phyloP scores from a whole-genome alignment of 2,113 vertebrate species.

The Hoplias malabaricus region DNA sequence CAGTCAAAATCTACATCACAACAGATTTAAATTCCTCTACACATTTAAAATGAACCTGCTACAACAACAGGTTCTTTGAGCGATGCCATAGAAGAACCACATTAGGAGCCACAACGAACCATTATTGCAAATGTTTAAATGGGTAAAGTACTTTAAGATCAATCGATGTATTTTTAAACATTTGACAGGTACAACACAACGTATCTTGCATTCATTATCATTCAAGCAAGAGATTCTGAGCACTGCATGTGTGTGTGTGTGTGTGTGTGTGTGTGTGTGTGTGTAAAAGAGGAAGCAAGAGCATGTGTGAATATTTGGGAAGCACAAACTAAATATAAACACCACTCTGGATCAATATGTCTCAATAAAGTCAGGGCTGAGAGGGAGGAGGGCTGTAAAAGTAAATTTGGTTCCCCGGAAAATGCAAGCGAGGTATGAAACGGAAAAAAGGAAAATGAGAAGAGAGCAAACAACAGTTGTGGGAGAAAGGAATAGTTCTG shows the following conservation, averaged over 20 bases:
- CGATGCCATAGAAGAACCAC: too few species aligned
- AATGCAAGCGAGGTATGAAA: conserved; percentile 30
- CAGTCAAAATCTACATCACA: too few species aligned
- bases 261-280: background rate
- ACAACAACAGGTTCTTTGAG: too few species aligned
- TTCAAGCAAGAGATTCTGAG: background rate
- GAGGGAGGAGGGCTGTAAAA: background rate
- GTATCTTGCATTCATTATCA: background rate
- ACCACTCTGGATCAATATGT: conserved; percentile 14
- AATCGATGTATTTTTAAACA: too few species aligned
- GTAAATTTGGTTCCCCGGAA: conserved; percentile 10
- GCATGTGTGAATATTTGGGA: background rate
- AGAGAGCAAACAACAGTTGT: conserved; percentile 66
- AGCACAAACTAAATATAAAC: conserved; percentile 17
- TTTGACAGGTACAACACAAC: too few species aligned
- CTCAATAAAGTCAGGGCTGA: background rate
- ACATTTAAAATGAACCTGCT: too few species aligned
- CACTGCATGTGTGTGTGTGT: background rate
- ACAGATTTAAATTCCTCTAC: too few species aligned
- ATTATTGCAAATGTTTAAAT: too few species aligned
- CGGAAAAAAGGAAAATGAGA: conserved; percentile 12
- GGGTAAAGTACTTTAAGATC: too few species aligned
- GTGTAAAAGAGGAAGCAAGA: too few species aligned
- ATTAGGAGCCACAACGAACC: too few species aligned
- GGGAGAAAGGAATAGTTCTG: conserved; percentile 56